Evolutionary conservation across 1,140 invertebrate species (phyloP), one percentile per base, ranked within the genome.

Genomic region (Cyclina sinensis): DNA sequence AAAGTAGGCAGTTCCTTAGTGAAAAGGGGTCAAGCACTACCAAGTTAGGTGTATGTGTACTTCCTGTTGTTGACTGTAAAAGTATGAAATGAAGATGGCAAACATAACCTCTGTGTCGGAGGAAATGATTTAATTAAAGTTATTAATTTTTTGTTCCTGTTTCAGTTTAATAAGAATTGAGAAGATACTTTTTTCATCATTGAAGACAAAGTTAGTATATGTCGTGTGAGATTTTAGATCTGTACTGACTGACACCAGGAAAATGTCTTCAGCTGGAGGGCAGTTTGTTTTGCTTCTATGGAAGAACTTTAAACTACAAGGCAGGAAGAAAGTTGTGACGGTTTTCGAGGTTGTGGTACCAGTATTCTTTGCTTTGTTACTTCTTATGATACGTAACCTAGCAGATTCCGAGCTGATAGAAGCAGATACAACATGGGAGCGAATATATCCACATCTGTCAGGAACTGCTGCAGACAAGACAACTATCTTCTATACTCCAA

Each of bases 221-320:
- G 43, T 7, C 43, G 4, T 43, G n/a, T 43, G 14, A 14, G 43
- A 43, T 43, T 7, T 43, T 43, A 43, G 43, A 43, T 43, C 4
- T 14, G 43, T 43, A 43, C 43, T 4, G 43, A 14, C 43, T 7
- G 43, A 18, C 51, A 4, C 9, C 5, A 54, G 51, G 5, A 70
- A 70, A 12, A 88, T 88, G 86, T 73, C 86, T 18, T 82, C 78
- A 32, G 79, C 80, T 11, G 86, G 86, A 24, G 80, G 90, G 39
- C 92, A 94, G 70, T 90, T 94, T 27, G 16, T 65, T 18, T 81
- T 95, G 32, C 89, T 95, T 18, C 76, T 95, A 57, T 95, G 94
- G 94, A 95, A 95, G 87, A 95, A 95, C 89, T 92, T 90, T 84
- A 81, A 93, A 7, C 74, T 94, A 12, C 94, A 94, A 83, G 90